Evolutionary conservation across 1,140 invertebrate species (phyloP), one percentile per base, ranked within the genome.

Genomic region (Tyrophagus putrescentiae): DNA sequence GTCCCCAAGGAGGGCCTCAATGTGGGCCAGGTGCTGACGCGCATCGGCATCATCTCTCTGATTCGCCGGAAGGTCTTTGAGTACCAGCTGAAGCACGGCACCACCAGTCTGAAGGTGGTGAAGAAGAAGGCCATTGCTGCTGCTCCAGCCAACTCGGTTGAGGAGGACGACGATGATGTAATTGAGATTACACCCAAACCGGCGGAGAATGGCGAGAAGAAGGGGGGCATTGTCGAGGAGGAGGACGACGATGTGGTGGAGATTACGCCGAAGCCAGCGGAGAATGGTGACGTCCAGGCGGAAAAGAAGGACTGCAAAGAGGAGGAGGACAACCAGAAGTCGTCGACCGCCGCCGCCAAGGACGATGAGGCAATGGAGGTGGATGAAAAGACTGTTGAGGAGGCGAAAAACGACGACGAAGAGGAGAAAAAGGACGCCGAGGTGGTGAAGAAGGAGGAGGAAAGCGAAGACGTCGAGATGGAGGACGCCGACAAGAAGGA

Each of bases 1-100:
- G 57, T 59, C 11, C 57, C 57, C 1, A 59, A 59, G 50, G 57
- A 59, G 34, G 57, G 57, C 5, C 21, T 59, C 2, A 59, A 59
- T 29, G 57, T 59, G 28, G 29, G 41, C 11, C 57, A 59, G 50
- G 57, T 59, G 6, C 36, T 59, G 33, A n/a, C 57, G 16, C 34
- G 57, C 16, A 59, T 59, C 41, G 57, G 57, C 23, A 59, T 59
- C 29, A 42, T 59, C 25, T 59, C 57, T 25, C 27, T 59, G 23
- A 59, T 59, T 27, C 28, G 33, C 29, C 34, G 39, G 18, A 59
- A 59, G 36, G 57, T 59, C 18, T 42, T 5, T n/a, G 57, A 59
- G 50, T 59, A 44, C 50, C 18, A 59, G 50, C 13, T 11, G 2
- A 59, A 59, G 50, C n/a, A 44, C 34, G 57, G 57, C 5, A 33